phyloP scores from a whole-genome alignment of 2,113 vertebrate genomes.

The Petaurus breviceps region DNA sequence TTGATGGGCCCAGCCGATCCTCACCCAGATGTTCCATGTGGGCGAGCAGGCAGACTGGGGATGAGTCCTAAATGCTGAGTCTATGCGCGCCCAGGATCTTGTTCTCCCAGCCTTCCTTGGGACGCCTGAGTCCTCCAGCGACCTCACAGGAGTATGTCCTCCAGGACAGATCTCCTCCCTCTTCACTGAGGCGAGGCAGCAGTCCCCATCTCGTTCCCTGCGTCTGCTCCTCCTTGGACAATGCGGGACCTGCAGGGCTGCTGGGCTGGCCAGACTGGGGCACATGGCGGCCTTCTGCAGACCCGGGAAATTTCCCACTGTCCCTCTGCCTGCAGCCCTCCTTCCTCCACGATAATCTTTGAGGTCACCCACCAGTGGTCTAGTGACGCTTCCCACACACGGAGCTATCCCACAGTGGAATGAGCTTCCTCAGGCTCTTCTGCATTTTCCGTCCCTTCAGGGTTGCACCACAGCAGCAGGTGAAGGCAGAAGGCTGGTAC shows the following conservation, averaged over 20 bases:
- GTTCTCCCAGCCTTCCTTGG: not conserved
- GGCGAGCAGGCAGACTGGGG: no score
- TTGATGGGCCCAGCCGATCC: no score
- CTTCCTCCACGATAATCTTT: not conserved
- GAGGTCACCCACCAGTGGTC: not conserved
- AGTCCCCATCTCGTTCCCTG: not conserved
- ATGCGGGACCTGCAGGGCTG: no score
- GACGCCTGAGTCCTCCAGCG: no score
- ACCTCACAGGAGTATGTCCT: no score
- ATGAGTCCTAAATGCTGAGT: not conserved
- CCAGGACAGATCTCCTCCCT: not conserved
- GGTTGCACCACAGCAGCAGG: not conserved
- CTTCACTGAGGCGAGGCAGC: not conserved
- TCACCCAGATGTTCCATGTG: not conserved
- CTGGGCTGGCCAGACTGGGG: not conserved
- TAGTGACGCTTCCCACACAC: not conserved
- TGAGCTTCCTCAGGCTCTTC: not conserved
- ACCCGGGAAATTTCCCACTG: no score
- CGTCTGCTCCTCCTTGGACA: no score
- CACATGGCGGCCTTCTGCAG: not conserved
- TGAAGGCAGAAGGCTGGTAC: not conserved
- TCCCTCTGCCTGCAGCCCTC: not conserved
- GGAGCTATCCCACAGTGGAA: no score
- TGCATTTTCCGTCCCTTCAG: not conserved
- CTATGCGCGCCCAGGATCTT: no score